Evolutionary conservation across 2,888 invertebrate species (phyloP).

Genomic region (Apotomis turbidana): DNA sequence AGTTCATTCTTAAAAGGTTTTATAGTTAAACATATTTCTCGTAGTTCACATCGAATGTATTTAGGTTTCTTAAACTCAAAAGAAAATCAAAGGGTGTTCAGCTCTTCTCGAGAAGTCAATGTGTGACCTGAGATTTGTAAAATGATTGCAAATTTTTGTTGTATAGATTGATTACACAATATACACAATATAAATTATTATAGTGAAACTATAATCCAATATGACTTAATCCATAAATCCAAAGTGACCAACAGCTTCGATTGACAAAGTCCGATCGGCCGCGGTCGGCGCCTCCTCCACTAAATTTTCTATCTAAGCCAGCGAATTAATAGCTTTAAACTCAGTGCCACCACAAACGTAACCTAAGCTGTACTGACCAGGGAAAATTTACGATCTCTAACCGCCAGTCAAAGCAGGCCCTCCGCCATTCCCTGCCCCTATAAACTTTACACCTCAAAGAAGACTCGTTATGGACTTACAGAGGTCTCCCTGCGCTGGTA

Average conservation of each 20-base stretch:
- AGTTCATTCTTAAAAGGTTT: too few relatives aligned
- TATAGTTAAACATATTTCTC: too few relatives aligned
- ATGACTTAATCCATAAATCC: conserved; percentile 14
- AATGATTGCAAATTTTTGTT: conserved; percentile 50
- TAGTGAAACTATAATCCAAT: neutral
- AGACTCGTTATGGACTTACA: conserved; percentile 20
- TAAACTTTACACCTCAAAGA: conserved; percentile 26
- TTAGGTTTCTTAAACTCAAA: too few relatives aligned
- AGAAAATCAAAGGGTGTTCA: conserved; percentile 59
- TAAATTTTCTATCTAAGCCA: conserved; percentile 28
- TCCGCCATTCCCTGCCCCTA: conserved; percentile 18
- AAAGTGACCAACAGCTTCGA: conserved; percentile 15
- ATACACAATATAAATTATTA: neutral
- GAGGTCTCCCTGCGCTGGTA: conserved; percentile 21
- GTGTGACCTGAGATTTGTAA: conserved; percentile 51
- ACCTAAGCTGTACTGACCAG: conserved; percentile 39
- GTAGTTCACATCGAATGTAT: too few relatives aligned
- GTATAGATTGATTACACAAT: too few relatives aligned
- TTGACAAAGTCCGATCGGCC: conserved; percentile 22
- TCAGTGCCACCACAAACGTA: conserved; percentile 31
- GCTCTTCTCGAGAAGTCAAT: conserved; percentile 71
- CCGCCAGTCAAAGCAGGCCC: conserved; percentile 13
- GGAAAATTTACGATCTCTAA: conserved; percentile 37
- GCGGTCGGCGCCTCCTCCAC: conserved; percentile 5
- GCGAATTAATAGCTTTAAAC: conserved; percentile 38